A percentile compares a stretch with the other conserved stretches of the same genome.
Conservation (phyloP, 1,140 invertebrate species). For the Caerostris extrusa region DNA sequence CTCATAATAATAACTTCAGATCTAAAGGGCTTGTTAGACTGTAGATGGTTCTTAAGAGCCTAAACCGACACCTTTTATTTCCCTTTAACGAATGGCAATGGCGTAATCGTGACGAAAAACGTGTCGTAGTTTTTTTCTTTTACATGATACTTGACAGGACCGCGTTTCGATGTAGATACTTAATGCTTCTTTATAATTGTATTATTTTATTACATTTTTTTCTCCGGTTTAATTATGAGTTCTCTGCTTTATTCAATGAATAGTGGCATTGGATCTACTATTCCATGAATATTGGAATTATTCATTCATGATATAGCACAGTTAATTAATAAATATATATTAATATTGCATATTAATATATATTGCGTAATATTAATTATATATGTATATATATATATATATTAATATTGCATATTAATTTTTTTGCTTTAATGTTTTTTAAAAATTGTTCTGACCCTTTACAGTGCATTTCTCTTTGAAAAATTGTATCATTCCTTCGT, state of each 20-base stretch:
- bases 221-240: background rate
- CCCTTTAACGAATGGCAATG: slow-evolving; percentile 54
- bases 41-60: background rate
- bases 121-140: slow-evolving; percentile 38
- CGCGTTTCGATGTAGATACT: background rate
- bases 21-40: slow-evolving; percentile 38
- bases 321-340: background rate
- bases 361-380: too few relatives aligned
- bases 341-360: too few relatives aligned
- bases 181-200: background rate
- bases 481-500: too few relatives aligned
- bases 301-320: background rate
- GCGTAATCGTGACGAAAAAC: slow-evolving; percentile 54
- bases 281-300: too few relatives aligned
- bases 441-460: too few relatives aligned
- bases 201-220: background rate
- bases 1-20: slow-evolving; percentile 60
- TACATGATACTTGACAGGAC: background rate
- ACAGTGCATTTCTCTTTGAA: too few relatives aligned
- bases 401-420: too few relatives aligned
- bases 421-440: too few relatives aligned
- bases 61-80: slow-evolving; percentile 61
- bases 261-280: background rate
- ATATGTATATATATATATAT: too few relatives aligned
- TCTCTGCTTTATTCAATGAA: background rate